A percentile compares a stretch with the other conserved stretches of the same genome.
Evolutionary conservation across 2,113 vertebrate species (phyloP).

Genomic region (Gallinago undulata): DNA sequence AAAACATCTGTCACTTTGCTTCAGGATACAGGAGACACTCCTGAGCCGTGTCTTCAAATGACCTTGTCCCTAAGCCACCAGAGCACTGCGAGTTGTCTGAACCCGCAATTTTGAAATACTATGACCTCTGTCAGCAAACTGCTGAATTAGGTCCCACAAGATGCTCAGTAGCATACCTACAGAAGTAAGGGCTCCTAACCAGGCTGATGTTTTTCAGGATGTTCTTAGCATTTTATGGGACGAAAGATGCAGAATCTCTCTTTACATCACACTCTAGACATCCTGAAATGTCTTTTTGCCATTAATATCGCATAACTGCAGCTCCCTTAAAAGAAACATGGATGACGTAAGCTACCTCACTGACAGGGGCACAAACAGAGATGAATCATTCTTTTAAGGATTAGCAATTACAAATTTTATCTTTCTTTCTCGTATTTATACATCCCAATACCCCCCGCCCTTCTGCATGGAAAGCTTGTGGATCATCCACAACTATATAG

Average conservation of each 20-base stretch:
- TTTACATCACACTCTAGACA: neutral
- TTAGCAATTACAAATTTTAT: neutral
- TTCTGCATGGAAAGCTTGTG: neutral
- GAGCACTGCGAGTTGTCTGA: neutral
- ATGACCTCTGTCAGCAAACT: slow-evolving; percentile 33
- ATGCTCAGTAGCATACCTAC: neutral
- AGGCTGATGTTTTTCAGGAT: slow-evolving; percentile 21
- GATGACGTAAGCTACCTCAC: neutral
- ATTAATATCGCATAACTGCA: slow-evolving; percentile 19
- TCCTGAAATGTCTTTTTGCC: slow-evolving; percentile 22
- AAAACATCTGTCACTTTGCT: neutral
- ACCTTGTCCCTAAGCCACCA: neutral
- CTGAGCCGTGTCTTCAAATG: neutral
- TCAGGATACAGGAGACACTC: neutral
- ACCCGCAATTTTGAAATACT: neutral
- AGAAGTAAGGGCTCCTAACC: slow-evolving; percentile 8
- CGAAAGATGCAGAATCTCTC: neutral
- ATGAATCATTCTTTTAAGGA: neutral
- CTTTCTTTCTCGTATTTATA: neutral
- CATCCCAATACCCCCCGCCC: accelerated
- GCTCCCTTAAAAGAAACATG: slow-evolving; percentile 33
- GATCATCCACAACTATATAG: neutral
- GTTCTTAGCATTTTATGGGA: neutral
- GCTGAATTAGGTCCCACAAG: neutral
- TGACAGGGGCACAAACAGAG: neutral